Base-by-base conservation (phyloP, 1,140 invertebrate species). In the Subanguina moxae region DNA sequence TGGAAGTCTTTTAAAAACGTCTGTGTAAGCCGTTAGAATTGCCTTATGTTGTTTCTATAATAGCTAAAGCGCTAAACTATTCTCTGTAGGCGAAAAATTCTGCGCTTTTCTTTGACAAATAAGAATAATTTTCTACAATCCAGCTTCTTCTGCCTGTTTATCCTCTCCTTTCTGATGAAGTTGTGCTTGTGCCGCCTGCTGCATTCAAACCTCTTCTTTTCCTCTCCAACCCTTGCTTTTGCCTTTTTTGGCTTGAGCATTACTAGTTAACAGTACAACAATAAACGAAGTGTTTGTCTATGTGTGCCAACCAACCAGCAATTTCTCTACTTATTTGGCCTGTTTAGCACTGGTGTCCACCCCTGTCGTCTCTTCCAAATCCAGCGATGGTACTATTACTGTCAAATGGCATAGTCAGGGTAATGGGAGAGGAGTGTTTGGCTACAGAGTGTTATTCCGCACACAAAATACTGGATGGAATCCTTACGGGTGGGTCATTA, bases 341-440 rank as follows among this genome's bases (percentile, higher is more conserved):
- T 58, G 68, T 80, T 72, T 66, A 82, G 80, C 81, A 19, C 68
- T 82, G 21, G 59, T 77, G 38, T 82, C 81, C 25, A 63, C 75
- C 19, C 80, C 80, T 15, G 59, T 59, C 28, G 76, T 82, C 11
- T 67, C 75, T 23, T 71, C 65, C 42, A 42, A 48, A 15, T 43
- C 69, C 1, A 25, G 67, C 45, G 71, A 72, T 38, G 75, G 80
- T 25, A 73, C 75, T 23, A 56, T 82, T 23, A 43, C 67, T n/a
- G 80, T 82, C 13, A 30, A 71, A 28, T 82, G 80, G 80, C 74
- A 63, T n/a, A 71, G 65, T 30, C 61, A 77, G 56, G 80, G 80
- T 25, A 78, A 70, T 30, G 80, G 82, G 42, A 72, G 82, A 52
- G 77, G 77, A 46, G 81, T 82, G 32, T 83, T 71, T 62, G 80